Evolutionary conservation across 2,113 vertebrate species (phyloP).

Genomic region (Dicaeum eximium): DNA sequence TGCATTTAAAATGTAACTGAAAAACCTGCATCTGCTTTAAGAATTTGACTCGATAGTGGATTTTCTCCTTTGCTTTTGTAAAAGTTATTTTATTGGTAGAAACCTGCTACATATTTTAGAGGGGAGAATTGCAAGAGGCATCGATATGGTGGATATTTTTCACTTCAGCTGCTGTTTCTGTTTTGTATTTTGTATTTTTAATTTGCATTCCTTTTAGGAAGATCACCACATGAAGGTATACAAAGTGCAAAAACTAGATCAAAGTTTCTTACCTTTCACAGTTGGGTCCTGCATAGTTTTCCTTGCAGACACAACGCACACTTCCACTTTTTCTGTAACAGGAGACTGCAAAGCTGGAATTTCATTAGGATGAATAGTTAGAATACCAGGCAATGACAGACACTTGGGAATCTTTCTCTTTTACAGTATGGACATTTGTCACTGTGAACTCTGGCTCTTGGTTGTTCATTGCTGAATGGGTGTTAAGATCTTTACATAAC

Average conservation of each 20-base stretch:
- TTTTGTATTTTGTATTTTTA: background rate
- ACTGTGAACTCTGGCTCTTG: background rate
- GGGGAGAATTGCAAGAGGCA: background rate
- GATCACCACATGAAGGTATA: background rate
- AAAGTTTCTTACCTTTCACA: conserved; percentile 88
- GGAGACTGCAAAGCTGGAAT: conserved; percentile 86
- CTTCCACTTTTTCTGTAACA: conserved; percentile 80
- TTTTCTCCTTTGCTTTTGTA: background rate
- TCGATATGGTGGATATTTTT: background rate
- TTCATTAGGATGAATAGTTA: conserved; percentile 1
- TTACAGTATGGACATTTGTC: background rate
- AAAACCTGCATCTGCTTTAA: background rate
- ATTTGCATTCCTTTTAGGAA: background rate
- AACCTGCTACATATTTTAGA: background rate
- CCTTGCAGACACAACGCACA: conserved; percentile 87
- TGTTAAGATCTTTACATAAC: background rate
- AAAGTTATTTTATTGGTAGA: background rate
- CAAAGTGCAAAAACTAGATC: background rate
- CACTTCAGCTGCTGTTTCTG: background rate
- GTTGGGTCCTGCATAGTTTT: conserved; percentile 88
- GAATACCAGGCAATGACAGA: background rate
- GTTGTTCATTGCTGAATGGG: background rate
- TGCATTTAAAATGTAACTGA: background rate
- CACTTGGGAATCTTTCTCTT: background rate
- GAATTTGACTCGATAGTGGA: background rate